phyloP scores from a whole-genome alignment of 2,888 invertebrate genomes.

The Rambutsinella grinnellia region DNA sequence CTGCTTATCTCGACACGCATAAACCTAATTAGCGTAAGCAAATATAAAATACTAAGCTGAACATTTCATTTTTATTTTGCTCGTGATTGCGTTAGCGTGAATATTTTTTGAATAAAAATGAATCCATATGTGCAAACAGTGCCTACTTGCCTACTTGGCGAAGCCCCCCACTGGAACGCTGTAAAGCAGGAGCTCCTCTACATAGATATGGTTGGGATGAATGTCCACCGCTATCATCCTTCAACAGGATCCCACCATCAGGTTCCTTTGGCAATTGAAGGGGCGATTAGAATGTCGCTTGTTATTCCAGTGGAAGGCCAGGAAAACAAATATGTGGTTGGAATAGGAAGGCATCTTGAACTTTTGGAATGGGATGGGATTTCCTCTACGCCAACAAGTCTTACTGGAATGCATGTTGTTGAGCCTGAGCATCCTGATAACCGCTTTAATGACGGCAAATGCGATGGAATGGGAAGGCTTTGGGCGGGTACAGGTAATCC shows the following conservation, averaged over 20 bases:
- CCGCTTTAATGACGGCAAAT: slow-evolving; percentile 82
- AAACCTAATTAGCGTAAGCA: too few relatives aligned
- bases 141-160: slow-evolving; percentile 27
- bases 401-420: slow-evolving; percentile 73
- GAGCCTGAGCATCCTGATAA: slow-evolving; percentile 69
- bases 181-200: slow-evolving; percentile 39
- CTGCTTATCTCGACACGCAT: too few relatives aligned
- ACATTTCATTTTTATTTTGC: too few relatives aligned
- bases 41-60: too few relatives aligned
- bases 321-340: slow-evolving; percentile 75
- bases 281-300: slow-evolving; percentile 74
- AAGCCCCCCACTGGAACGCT: slow-evolving; percentile 56
- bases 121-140: slow-evolving; percentile 40
- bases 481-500: slow-evolving; percentile 65
- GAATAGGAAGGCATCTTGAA: slow-evolving; percentile 74
- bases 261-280: slow-evolving; percentile 68
- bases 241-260: slow-evolving; percentile 26
- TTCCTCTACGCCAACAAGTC: slow-evolving; percentile 68
- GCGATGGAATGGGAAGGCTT: slow-evolving; percentile 80
- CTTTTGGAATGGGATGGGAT: slow-evolving; percentile 77
- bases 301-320: slow-evolving; percentile 77
- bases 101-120: too few relatives aligned
- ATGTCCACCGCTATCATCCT: slow-evolving; percentile 42
- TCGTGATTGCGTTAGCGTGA: too few relatives aligned
- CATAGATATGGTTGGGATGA: slow-evolving; percentile 40